These are phyloP conservation scores for Malacosoma neustria DNA, from an alignment of 2,888 invertebrate genomes.

Conservation along the genomic window DNA sequence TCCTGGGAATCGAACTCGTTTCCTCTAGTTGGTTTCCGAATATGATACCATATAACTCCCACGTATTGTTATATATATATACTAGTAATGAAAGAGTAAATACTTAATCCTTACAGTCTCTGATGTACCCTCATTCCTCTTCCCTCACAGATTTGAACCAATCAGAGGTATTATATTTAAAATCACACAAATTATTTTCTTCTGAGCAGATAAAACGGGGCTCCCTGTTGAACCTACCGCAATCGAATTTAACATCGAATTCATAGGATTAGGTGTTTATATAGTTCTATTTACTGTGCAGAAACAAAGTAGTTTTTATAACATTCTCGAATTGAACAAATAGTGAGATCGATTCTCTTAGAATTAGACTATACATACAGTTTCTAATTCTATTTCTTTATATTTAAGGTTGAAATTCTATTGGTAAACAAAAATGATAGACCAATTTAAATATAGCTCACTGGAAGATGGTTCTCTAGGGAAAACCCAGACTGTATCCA, in stretches of 20 bases:
- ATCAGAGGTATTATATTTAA: slow-evolving; percentile 31
- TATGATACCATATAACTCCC: too few relatives aligned
- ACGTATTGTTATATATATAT: too few relatives aligned
- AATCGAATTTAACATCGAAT: slow-evolving; percentile 18
- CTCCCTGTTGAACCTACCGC: slow-evolving; percentile 31
- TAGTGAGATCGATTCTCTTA: slow-evolving; percentile 70
- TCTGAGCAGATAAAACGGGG: slow-evolving; percentile 47
- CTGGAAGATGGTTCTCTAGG: slow-evolving; percentile 71
- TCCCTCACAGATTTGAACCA: slow-evolving; percentile 35
- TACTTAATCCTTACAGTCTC: not conserved
- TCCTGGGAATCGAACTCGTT: too few relatives aligned
- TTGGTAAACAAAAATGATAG: slow-evolving; percentile 37
- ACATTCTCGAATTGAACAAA: slow-evolving; percentile 21
- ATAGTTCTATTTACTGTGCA: slow-evolving; percentile 21
- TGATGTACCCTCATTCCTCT: slow-evolving; percentile 12
- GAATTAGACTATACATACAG: slow-evolving; percentile 20
- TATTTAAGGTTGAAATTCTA: slow-evolving; percentile 18
- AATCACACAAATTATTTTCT: slow-evolving; percentile 49
- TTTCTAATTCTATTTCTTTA: slow-evolving; percentile 11
- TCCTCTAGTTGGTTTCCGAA: too few relatives aligned
- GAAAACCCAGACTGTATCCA: slow-evolving; percentile 43
- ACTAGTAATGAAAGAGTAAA: too few relatives aligned
- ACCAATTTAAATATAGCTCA: slow-evolving; percentile 65
- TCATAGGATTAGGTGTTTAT: not conserved
- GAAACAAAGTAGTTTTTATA: slow-evolving; percentile 19